These are phyloP conservation scores for Schizothorax lantsangensis DNA, from an alignment of 2,797 vertebrate genomes.

Conservation along the genomic window DNA sequence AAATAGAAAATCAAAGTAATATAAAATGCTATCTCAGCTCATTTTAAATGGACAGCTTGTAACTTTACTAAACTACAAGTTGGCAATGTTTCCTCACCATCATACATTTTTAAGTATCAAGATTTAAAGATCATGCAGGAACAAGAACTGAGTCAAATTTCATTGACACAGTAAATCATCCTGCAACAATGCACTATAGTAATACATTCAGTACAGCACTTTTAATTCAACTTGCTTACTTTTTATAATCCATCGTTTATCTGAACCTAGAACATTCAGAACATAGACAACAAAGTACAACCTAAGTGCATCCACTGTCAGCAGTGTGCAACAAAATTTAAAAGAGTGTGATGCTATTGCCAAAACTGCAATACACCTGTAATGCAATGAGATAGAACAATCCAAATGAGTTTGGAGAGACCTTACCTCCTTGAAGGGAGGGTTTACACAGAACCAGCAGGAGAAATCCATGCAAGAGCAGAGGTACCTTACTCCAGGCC, in stretches of 20 bases:
- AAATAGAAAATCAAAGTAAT: background rate
- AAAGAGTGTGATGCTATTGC: slow-evolving; percentile 13
- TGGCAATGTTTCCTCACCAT: background rate
- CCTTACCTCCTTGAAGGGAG: slow-evolving; percentile 93
- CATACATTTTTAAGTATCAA: background rate
- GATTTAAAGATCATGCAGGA: background rate
- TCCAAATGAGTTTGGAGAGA: background rate
- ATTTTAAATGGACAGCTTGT: background rate
- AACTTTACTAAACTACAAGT: background rate
- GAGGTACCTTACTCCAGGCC: slow-evolving; percentile 83
- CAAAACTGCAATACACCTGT: slow-evolving; percentile 39
- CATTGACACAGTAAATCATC: background rate
- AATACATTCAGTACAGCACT: background rate
- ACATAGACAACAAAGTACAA: background rate
- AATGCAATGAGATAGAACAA: slow-evolving; percentile 18
- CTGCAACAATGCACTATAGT: background rate
- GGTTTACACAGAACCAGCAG: slow-evolving; percentile 85
- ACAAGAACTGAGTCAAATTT: background rate
- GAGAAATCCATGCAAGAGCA: slow-evolving; percentile 84
- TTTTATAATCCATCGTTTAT: slow-evolving; percentile 2
- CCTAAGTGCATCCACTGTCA: background rate
- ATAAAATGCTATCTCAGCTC: background rate
- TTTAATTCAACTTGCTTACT: background rate
- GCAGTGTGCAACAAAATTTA: background rate
- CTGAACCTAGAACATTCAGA: background rate